Conservation (phyloP, 64 coral and sea anemone genomes). For the Stichodactyla helianthus region DNA sequence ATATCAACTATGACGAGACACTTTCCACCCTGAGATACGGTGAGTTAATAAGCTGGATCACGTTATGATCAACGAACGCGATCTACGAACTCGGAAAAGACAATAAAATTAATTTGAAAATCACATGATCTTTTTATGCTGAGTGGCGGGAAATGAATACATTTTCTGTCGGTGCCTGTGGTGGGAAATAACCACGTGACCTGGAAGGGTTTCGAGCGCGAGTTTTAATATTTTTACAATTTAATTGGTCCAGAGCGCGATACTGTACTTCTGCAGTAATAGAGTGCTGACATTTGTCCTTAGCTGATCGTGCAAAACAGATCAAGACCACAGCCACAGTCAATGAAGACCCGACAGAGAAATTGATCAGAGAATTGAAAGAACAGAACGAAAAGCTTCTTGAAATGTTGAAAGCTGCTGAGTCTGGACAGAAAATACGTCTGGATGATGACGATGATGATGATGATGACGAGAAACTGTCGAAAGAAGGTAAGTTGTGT, state of each 20-base stretch:
- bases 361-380: conserved; percentile 82
- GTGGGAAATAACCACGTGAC: too few species aligned
- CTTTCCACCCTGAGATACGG: conserved; percentile 94
- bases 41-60: conserved; percentile 13
- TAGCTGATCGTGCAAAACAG: conserved; percentile 96
- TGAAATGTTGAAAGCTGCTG: conserved; percentile 84
- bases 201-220: too few species aligned
- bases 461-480: conserved; percentile 70
- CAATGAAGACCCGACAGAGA: conserved; percentile 96
- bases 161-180: too few species aligned
- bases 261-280: too few species aligned
- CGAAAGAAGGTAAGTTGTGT: conserved; percentile 52
- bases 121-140: too few species aligned
- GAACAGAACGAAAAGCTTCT: conserved; percentile 89
- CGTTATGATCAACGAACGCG: background rate
- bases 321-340: conserved; percentile 91
- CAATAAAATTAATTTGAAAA: too few species aligned
- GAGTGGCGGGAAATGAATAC: too few species aligned
- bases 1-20: conserved; percentile 99
- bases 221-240: too few species aligned
- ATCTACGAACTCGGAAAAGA: too few species aligned
- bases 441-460: conserved; percentile 70
- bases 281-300: background rate
- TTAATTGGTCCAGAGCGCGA: too few species aligned
- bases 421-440: conserved; percentile 59